Evolutionary conservation across 2,797 vertebrate genomes (phyloP), one percentile per base, ranked within the genome.

Genomic region (Poeciliopsis gracilis): DNA sequence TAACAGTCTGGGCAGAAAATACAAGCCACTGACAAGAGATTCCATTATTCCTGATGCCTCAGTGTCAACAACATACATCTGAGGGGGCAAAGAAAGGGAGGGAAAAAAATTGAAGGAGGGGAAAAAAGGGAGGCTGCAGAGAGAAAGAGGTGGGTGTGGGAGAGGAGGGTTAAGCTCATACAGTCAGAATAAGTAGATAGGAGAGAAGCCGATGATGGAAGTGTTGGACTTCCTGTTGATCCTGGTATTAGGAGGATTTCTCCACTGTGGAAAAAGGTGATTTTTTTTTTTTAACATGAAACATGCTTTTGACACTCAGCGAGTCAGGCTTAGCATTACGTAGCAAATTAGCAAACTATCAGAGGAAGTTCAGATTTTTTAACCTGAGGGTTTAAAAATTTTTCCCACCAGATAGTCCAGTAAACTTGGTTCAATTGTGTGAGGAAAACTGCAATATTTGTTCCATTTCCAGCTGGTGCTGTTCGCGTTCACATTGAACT

Each of bases 1-100:
- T 93, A 93, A 95, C 90, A 94, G 93, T 87, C 88, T 73, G 87
- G 90, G 90, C 87, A 78, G 90, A 86, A 94, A 94, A 93, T 92
- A 95, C 93, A 93, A 95, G 86, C 72, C 86, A 87, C 92, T 83
- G 91, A 94, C 92, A 93, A 93, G 89, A 92, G 89, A 95, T 94
- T 93, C 92, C 93, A 95, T 95, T 95, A 94, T 95, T 95, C 88
- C 90, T 87, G 89, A 92, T 92, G 93, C 89, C 91, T 93, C 84
- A 75, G 92, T 94, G 93, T 95, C 94, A 93, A 94, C 90, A 93
- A 91, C 91, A 90, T 86, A 82, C 89, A 92, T 91, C 91, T 84
- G 82, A 92, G 77, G n/a, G 91, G 90, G 92, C 88, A 90, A 86
- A 90, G 88, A 92, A 86, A 87, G 83, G 81, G 43, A 43, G 15